Conservation (phyloP, 2,797 vertebrate genomes). For the Kryptopterus vitreolus region DNA sequence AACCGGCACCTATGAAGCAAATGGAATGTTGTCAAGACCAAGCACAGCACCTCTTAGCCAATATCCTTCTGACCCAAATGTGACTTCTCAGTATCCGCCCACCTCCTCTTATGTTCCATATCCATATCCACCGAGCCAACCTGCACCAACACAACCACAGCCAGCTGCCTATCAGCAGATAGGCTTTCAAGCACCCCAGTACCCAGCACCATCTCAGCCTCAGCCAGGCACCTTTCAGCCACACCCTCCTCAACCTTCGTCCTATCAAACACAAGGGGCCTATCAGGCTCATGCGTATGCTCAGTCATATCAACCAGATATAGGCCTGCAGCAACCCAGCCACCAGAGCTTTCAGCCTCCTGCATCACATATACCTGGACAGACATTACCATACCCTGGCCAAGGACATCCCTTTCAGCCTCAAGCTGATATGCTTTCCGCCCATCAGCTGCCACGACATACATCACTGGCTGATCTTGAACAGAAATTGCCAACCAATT, state of each 20-base stretch:
- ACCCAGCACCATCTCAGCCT: conserved; percentile 79
- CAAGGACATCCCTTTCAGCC: conserved; percentile 79
- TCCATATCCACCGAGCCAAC: conserved; percentile 80
- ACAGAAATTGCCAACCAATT: conserved; percentile 95
- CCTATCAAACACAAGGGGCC: conserved; percentile 80
- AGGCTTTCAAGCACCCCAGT: conserved; percentile 82
- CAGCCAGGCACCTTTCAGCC: conserved; percentile 87
- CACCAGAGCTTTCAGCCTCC: conserved; percentile 83
- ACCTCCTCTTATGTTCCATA: conserved; percentile 82
- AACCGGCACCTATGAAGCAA: conserved; percentile 75
- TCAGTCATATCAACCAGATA: conserved; percentile 82
- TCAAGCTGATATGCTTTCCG: conserved; percentile 78
- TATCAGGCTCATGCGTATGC: conserved; percentile 81
- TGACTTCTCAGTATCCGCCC: conserved; percentile 76
- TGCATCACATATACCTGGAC: conserved; percentile 78
- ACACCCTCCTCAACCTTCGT: conserved; percentile 79
- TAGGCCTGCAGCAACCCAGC: conserved; percentile 77
- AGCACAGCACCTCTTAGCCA: conserved; percentile 80
- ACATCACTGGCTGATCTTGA: conserved; percentile 94
- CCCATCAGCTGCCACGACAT: conserved; percentile 90
- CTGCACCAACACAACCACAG: conserved; percentile 73
- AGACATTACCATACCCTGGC: conserved; percentile 79
- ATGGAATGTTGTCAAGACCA: conserved; percentile 76
- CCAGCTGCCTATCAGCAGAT: conserved; percentile 80
- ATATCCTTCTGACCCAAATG: conserved; percentile 77